Percentiles rank a stretch among this genome's conserved stretches.
These are phyloP conservation scores for Clistopyga incitator DNA, from an alignment of 2,888 invertebrate genomes.

Conservation along the genomic window DNA sequence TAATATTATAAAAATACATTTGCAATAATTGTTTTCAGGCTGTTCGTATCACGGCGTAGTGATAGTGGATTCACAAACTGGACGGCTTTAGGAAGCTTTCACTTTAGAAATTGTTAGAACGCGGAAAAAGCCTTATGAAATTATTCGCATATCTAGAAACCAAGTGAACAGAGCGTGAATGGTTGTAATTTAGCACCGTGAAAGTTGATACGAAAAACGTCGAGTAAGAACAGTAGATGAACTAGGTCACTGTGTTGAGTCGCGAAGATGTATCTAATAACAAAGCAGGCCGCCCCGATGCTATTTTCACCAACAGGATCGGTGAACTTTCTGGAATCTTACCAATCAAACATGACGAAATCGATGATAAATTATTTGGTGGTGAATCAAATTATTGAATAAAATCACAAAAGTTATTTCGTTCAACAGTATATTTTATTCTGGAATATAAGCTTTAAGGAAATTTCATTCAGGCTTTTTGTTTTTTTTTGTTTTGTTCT, in stretches of 20 bases:
- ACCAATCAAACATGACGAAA: constrained; percentile 59
- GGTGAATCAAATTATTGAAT: constrained; percentile 23
- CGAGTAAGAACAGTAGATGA: constrained; percentile 51
- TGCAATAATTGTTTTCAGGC: constrained; percentile 73
- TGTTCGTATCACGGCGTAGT: constrained; percentile 67
- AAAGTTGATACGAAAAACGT: constrained; percentile 62
- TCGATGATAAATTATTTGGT: constrained; percentile 48
- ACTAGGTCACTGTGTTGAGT: constrained; percentile 63
- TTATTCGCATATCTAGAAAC: constrained; percentile 38
- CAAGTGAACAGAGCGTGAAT: constrained; percentile 15
- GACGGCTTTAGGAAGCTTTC: constrained; percentile 61
- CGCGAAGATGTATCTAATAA: constrained; percentile 60
- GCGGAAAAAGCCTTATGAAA: constrained; percentile 27
- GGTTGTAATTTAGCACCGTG: constrained; percentile 50
- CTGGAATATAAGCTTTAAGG: constrained; percentile 65
- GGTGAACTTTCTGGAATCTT: constrained; percentile 63
- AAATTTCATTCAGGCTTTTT: constrained; percentile 62
- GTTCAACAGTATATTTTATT: constrained; percentile 65
- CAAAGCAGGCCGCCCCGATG: constrained; percentile 64
- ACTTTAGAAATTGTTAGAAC: constrained; percentile 37
- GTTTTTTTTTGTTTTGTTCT: constrained; percentile 4
- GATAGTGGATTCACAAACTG: constrained; percentile 63
- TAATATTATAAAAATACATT: constrained; percentile 72
- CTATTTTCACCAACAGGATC: constrained; percentile 66
- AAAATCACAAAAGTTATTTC: constrained; percentile 40